phyloP scores from a whole-genome alignment of 2,797 vertebrate species.

The Taeniopygia guttata region DNA sequence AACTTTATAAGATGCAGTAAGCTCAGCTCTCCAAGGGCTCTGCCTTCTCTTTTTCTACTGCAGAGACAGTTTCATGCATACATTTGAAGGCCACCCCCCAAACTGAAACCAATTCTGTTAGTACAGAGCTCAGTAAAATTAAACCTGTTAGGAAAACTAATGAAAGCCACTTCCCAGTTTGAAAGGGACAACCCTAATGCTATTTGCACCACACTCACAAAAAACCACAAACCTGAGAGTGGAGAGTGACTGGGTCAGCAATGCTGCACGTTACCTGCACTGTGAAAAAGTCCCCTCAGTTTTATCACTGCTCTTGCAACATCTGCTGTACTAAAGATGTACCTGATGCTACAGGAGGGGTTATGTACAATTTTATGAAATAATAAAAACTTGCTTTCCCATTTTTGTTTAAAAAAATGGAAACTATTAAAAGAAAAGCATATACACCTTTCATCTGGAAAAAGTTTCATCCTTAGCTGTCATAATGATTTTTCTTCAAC shows the following conservation, averaged over 20 bases:
- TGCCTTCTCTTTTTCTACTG: not conserved
- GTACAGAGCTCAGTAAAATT: not conserved
- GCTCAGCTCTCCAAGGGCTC: not conserved
- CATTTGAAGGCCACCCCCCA: not conserved
- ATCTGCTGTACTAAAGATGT: not conserved
- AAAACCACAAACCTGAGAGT: accelerated
- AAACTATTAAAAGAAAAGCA: not conserved
- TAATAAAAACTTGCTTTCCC: not conserved
- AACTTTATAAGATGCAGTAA: not conserved
- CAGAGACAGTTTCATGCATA: not conserved
- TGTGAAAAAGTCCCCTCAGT: not conserved
- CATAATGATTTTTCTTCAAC: not conserved
- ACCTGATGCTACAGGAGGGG: not conserved
- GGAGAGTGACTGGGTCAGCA: not conserved
- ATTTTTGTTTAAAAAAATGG: not conserved
- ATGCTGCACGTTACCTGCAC: accelerated
- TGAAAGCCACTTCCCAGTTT: not conserved
- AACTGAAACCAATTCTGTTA: not conserved
- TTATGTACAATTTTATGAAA: not conserved
- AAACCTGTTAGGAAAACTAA: not conserved
- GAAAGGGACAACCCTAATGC: not conserved
- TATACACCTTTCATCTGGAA: not conserved
- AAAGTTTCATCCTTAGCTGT: not conserved
- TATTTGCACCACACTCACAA: not conserved
- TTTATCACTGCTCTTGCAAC: not conserved